Base-by-base conservation (phyloP, 2,888 invertebrate genomes). In the Mythimna impura region DNA sequence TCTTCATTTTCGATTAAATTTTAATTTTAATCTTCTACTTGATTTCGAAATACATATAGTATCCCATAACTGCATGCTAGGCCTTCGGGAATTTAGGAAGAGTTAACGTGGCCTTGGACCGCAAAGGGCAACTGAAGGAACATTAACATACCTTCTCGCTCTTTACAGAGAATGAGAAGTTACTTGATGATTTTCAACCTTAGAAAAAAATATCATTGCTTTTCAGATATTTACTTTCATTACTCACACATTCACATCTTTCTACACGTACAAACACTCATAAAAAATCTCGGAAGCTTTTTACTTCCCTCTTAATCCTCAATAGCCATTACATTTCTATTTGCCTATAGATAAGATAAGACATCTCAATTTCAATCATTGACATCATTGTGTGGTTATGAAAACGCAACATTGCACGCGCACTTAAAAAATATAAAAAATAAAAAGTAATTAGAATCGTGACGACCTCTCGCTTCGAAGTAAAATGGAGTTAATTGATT, bases 391-490 rank as follows among this genome's bases (percentile, higher is more conserved):
- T 84, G 75, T 64, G 76, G 68, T 66, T 76, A 78, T 77, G 77
- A 71, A 86, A 78, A 74, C 78, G 75, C 79, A 87, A 84, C 84
- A 81, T 76, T 83, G 84, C 82, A 84, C 81, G 81, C 81, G 71
- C 81, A 82, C 77, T 80, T 82, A 80, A 71, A 70, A 36, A 74
- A 65, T 50, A 78, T 74, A 80, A 80, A 83, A 83, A 84, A 83
- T 81, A 89, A 88, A 90, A 91, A 88, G 81, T 87, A 85, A 89
- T 88, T 89, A 89, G 72, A 91, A 89, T 89, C 92, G 91, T 92
- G 91, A 89, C 88, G 87, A 88, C 86, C 86, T 88, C 84, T 86
- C 82, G 83, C 86, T 81, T 83, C 86, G 80, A 82, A 87, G 89
- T 88, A 89, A 60, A 60, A 89, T 88, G 76, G 72, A 86, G 75